Base-by-base conservation (phyloP, 2,888 invertebrate genomes). In the Corbicula japonica region DNA sequence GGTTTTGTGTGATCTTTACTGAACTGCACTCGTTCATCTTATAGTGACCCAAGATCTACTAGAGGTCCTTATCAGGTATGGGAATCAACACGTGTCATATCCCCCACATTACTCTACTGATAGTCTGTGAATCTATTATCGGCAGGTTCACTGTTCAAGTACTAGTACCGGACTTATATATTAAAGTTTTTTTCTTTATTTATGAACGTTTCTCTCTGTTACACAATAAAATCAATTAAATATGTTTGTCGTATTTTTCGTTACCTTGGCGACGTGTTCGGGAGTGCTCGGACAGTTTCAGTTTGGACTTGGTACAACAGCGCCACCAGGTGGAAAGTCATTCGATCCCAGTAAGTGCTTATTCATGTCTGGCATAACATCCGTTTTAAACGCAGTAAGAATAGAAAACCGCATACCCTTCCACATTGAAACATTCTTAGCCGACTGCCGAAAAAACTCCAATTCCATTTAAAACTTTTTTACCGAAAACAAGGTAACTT, bases 281-380 rank as follows among this genome's bases (percentile, higher is more conserved):
- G 12, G 34, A 35, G 26, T 41, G n/a, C 38, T 26, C 23, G 74
- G 68, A 41, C 62, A 61, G 26, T 61, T 74, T 30, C 56, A 56
- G 35, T 32, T 61, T 1, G 28, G 50, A 1, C 34, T 74, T 41
- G 74, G 68, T 32, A 66, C 66, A 23, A 35, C 72, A 1, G 58
- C 76, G 4, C 72, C 77, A 18, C 48, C 60, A 10, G 56, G 38
- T 15, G 69, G 73, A 0, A 58, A 54, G 15, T 34, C 58, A 21
- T 71, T 61, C 32, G 79, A 79, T 52, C 75, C 79, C 61, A 79
- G 79, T 79, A 70, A 75, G 79, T 72, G n/a, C 23, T 2, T 23
- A 32, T 10, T 56, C 34, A 32, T n/a, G 23, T 26, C 10, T 28
- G 18, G 21, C 21, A 38, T 48, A 23, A 4, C 18, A 18, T 18